phyloP scores from a whole-genome alignment of 2,888 invertebrate species.

The Pseudoips prasinana region DNA sequence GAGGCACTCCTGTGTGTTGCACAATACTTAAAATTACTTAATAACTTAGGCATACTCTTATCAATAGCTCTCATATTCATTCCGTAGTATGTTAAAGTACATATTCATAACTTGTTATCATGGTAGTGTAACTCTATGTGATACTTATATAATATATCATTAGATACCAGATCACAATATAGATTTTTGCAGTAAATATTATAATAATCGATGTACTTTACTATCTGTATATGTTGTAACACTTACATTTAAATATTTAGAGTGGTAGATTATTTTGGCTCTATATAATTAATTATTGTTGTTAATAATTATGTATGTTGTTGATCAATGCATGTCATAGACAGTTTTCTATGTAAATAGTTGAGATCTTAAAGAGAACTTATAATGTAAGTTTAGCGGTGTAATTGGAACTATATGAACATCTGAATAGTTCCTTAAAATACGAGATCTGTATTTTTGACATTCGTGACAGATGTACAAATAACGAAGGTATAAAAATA shows the following conservation, averaged over 20 bases:
- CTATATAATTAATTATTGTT: constrained; percentile 57
- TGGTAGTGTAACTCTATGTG: constrained; percentile 21
- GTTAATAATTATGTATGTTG: constrained; percentile 60
- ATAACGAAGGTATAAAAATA: constrained; percentile 46
- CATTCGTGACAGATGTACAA: constrained; percentile 64
- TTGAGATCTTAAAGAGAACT: constrained; percentile 32
- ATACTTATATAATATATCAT: constrained; percentile 20
- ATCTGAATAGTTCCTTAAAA: constrained; percentile 13
- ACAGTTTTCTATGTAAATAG: constrained; percentile 67
- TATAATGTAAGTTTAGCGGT: constrained; percentile 23
- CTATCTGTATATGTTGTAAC: constrained; percentile 72
- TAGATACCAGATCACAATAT: constrained; percentile 55
- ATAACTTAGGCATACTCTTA: constrained; percentile 48
- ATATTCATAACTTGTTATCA: constrained; percentile 25
- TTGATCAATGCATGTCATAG: constrained; percentile 65
- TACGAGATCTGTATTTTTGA: constrained; percentile 55
- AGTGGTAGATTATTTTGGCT: constrained; percentile 47
- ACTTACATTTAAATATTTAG: constrained; percentile 47
- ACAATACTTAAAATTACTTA: constrained; percentile 74
- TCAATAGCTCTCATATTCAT: constrained; percentile 35
- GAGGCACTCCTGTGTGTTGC: constrained; percentile 51
- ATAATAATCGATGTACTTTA: constrained; percentile 45
- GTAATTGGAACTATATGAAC: constrained; percentile 12
- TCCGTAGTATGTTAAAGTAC: constrained; percentile 33
- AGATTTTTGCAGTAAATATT: constrained; percentile 42